A percentile compares a stretch with the other conserved stretches of the same genome.
These are phyloP conservation scores for Panagrolaimus sp. DNA, from an alignment of 1,140 invertebrate genomes.

Conservation along the genomic window DNA sequence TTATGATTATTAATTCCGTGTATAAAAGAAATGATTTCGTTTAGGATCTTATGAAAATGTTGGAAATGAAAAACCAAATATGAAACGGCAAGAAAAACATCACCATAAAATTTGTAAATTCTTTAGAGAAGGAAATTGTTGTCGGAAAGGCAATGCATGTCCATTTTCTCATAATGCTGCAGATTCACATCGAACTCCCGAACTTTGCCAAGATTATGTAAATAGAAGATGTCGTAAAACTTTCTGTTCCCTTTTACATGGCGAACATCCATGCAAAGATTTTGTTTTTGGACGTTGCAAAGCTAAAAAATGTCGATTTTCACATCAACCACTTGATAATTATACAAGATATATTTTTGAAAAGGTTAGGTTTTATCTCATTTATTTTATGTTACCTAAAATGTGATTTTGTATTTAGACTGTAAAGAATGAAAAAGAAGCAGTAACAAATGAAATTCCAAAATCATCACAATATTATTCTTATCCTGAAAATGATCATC, in stretches of 20 bases:
- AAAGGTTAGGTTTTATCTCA: not conserved
- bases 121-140: not conserved
- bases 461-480: no score
- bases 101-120: not conserved
- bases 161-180: not conserved
- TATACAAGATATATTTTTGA: not conserved
- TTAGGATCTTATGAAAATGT: no score
- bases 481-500: no score
- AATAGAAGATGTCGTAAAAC: not conserved
- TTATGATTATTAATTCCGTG: no score
- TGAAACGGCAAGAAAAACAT: no score
- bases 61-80: no score
- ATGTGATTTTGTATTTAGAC: no score
- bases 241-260: not conserved
- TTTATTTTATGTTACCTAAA: no score
- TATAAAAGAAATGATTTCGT: no score
- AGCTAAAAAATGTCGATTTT: not conserved
- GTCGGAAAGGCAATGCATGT: not conserved
- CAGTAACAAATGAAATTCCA: no score
- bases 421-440: no score
- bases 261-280: not conserved
- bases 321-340: not conserved
- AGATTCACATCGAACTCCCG: not conserved
- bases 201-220: conserved; percentile 1
- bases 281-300: not conserved